Percentiles rank a stretch among this genome's conserved stretches.
Evolutionary conservation across 2,797 vertebrate species (phyloP).

Genomic region (Chrosomus eos): DNA sequence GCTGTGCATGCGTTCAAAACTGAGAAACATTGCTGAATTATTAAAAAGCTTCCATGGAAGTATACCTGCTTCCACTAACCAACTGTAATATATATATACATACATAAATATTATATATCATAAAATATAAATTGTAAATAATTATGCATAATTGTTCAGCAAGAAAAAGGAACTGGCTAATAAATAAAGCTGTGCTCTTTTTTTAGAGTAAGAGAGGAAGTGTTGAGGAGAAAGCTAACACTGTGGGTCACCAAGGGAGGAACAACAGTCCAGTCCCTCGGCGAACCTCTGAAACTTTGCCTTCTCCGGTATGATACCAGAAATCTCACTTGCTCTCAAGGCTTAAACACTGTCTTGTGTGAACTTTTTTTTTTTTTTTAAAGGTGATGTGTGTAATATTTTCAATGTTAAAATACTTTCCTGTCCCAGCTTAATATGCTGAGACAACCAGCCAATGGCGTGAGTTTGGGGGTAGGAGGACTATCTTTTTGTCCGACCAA

Average conservation of each 20-base stretch:
- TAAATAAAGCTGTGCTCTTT: background rate
- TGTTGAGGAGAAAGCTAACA: conserved; percentile 71
- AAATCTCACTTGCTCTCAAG: background rate
- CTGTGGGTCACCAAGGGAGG: conserved; percentile 66
- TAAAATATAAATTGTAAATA: background rate
- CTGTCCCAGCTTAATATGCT: background rate
- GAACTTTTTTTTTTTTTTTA: background rate
- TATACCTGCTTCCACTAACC: background rate
- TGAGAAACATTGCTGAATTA: background rate
- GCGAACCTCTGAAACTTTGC: conserved; percentile 65
- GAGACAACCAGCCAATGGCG: background rate
- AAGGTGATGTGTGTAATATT: background rate
- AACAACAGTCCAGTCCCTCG: conserved; percentile 66
- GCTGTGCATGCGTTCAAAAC: background rate
- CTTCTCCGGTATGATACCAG: conserved; percentile 52
- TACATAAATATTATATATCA: no score
- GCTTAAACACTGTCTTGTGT: background rate
- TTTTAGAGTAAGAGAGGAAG: conserved; percentile 65
- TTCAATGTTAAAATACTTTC: background rate
- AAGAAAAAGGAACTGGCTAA: background rate
- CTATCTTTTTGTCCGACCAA: background rate
- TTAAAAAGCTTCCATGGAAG: conserved; percentile 47
- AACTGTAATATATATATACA: background rate
- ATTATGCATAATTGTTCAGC: background rate
- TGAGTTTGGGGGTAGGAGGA: background rate